phyloP scores from a whole-genome alignment of 2,797 vertebrate genomes.

The Smutsia gigantea region DNA sequence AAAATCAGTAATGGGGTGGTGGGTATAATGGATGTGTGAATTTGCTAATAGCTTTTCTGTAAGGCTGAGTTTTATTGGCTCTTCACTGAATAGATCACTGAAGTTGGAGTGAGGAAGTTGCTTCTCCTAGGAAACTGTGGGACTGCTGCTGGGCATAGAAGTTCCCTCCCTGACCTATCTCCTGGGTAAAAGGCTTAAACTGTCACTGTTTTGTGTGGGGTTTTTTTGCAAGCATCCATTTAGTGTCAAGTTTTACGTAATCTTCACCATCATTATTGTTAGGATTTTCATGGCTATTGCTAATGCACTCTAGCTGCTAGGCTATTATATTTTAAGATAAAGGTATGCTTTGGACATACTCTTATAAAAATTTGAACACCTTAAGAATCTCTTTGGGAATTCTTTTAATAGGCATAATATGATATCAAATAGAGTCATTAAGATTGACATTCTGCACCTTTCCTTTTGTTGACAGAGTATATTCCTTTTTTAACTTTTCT shows the following conservation, averaged over 20 bases:
- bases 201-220: background rate
- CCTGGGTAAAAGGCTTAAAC: background rate
- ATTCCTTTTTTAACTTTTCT: background rate
- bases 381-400: background rate
- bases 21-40: background rate
- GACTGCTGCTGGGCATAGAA: background rate
- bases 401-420: background rate
- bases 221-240: background rate
- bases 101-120: background rate
- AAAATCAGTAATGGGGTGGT: background rate
- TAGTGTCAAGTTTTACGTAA: background rate
- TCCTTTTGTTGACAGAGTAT: background rate
- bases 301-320: background rate
- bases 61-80: conserved; percentile 5
- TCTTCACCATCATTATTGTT: background rate
- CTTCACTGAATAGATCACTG: background rate
- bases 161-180: background rate
- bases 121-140: background rate
- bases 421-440: background rate
- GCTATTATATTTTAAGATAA: background rate
- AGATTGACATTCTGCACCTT: background rate
- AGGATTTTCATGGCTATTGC: background rate
- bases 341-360: background rate
- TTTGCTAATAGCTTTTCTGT: background rate
- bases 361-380: background rate